Base-by-base conservation (phyloP, 2,888 invertebrate genomes). In the Polyommatus icarus region DNA sequence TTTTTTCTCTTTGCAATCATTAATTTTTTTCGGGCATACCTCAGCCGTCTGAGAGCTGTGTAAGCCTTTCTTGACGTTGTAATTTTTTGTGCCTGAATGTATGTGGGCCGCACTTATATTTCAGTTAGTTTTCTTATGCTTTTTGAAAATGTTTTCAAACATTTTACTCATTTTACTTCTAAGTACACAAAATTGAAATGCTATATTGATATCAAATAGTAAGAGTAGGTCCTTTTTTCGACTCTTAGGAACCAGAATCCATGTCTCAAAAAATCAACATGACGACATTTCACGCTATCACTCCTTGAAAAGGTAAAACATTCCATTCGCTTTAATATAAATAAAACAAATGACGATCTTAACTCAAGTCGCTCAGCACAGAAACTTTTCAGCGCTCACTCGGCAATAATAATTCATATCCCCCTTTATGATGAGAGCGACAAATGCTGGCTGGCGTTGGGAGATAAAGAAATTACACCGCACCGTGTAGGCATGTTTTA, bases 381-480 rank as follows among this genome's bases (percentile, higher is more conserved):
- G 79, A 79, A 80, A 81, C 79, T 81, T 80, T 82, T 82, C 81
- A 82, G 82, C 81, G 84, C 80, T 82, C 83, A 83, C 83, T 83
- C 83, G 84, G 84, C 86, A 85, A 88, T 87, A 87, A 88, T 87
- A 89, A 89, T 88, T 87, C 88, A 89, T 89, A 88, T 86, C 84
- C 85, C 84, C 84, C 83, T 86, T 90, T 88, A 88, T 88, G 89
- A 90, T 87, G 88, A 88, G 87, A 84, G 83, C 87, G 87, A 88
- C 88, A 88, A 91, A 90, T 90, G 88, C 82, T 84, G 84, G 87
- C 91, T 92, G 91, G 85, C 85, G 84, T 82, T 82, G 82, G 83
- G 85, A 88, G 91, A 92, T 91, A 92, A 91, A 92, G 91, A 92
- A 90, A 91, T 92, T 89, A 91, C 89, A 85, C 85, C 85, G 83